Base-by-base conservation (phyloP, 2,113 vertebrate species). In the Tautogolabrus adspersus region DNA sequence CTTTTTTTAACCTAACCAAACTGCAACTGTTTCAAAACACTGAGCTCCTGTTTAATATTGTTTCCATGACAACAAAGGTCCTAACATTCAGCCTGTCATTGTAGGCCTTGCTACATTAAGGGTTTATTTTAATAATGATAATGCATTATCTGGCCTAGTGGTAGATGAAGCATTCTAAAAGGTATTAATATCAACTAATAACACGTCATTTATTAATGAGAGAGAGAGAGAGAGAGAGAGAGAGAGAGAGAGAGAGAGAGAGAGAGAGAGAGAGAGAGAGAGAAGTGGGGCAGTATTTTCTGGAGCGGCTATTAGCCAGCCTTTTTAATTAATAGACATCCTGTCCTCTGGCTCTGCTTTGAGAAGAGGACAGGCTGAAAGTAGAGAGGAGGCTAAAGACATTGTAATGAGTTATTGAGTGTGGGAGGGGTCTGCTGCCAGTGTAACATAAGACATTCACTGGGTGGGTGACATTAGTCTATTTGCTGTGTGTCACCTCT, bases 401-500 rank as follows among this genome's bases (percentile, higher is more conserved):
- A 73, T 78, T 78, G 78, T 92, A 90, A 92, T 92, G 88, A 89
- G 77, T 89, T 93, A 90, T 90, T 88, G 77, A 66, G 44, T 34
- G 30, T 34, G 30, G 30, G 30, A 34, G 55, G 44, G 52, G 86
- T 60, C 51, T 62, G 79, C 83, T 73, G 82, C 37, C 77, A 63
- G 67, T 73, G 81, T 72, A 83, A 81, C 80, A 54, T 72, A 57
- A 84, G 72, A 65, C 73, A 77, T 88, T 76, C 67, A 69, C n/a
- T 71, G 68, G 78, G 65, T 51, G 57, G 61, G 21, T 64, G 61
- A 75, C 82, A 76, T 77, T 51, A 77, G 72, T 76, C 75, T 79
- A 88, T 87, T 88, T 87, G 68, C 66, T 90, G 91, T 78, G 80
- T 87, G 86, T 87, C 92, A 84, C 84, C 79, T 82, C 77, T 76